Evolutionary conservation across 1,140 invertebrate species (phyloP), one percentile per base, ranked within the genome.

Genomic region (Neodiprion virginianus): DNA sequence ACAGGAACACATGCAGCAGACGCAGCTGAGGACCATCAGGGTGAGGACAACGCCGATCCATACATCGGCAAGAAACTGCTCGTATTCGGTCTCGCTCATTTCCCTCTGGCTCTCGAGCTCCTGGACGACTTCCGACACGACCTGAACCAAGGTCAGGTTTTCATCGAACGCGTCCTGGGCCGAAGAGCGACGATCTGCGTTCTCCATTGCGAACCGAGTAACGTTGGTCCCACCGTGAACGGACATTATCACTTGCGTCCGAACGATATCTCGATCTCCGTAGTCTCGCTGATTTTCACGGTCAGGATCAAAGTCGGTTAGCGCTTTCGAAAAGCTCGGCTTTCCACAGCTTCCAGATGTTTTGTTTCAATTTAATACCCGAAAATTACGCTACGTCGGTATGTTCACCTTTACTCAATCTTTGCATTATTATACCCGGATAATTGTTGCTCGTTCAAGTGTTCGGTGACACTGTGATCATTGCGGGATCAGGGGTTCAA

Each of bases 31-130:
- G 8, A 92, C 90, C 79, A 92, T 88, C 17, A 92, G 81, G 4
- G 90, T 91, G 1, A 92, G 83, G 8, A 91, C 90, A 47, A 92
- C 88, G 5, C 91, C 91, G n/a, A 92, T 90, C 91, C 91, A 92
- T 40, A 92, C 89, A 76, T 92, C 91, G 49, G 91, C 85, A 71
- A 89, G 79, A 78, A 88, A 85, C 73, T 86, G 85, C 79, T 89
- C 87, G 77, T 89, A 88, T 21, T 84, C 83, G 0, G 82, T 80
- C 75, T 87, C 83, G 11, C 77, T 75, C 70, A 71, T 71, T 50
- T 71, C 14, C 48, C 67, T 53, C 11, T 61, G 53, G 50, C 40
- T 71, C 70, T 71, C 70, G 14, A 71, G 14, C 14, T 71, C 70
- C 28, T 65, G 61, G 14, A 50, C 72, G 48, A 72, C 70, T 28